Conservation (phyloP, 2,888 invertebrate genomes). For the Augiades crinisus region DNA sequence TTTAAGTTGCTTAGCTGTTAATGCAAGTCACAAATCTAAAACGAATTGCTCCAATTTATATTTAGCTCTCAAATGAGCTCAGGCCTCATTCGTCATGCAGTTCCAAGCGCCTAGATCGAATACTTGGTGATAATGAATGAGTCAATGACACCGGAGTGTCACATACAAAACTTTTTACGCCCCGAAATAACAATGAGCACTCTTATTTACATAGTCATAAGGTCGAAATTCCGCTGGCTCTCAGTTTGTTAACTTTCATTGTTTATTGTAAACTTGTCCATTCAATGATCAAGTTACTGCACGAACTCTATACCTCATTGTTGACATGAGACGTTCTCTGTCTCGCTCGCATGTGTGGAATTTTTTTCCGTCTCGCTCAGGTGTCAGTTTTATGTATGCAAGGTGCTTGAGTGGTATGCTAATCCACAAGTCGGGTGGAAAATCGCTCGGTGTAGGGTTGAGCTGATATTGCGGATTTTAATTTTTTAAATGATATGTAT, state of each 20-base stretch:
- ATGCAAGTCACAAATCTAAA: too few relatives aligned
- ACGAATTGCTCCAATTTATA: slow-evolving; percentile 10
- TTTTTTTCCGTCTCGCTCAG: slow-evolving; percentile 27
- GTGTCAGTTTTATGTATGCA: slow-evolving; percentile 24
- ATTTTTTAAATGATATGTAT: slow-evolving; percentile 14
- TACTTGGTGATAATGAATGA: slow-evolving; percentile 56
- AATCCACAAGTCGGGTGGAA: slow-evolving; percentile 21
- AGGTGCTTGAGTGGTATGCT: slow-evolving; percentile 26
- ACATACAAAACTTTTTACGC: slow-evolving; percentile 34
- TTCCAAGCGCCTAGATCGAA: slow-evolving; percentile 34
- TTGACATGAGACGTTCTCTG: slow-evolving; percentile 52
- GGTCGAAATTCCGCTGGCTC: slow-evolving; percentile 32
- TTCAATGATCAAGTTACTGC: slow-evolving; percentile 66
- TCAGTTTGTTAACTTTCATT: slow-evolving; percentile 31
- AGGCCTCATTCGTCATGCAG: slow-evolving; percentile 19
- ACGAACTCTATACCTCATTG: slow-evolving; percentile 63
- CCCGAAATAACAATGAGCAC: slow-evolving; percentile 3
- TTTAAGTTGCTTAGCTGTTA: too few relatives aligned
- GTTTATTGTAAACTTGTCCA: slow-evolving; percentile 49
- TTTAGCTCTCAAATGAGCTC: slow-evolving; percentile 12
- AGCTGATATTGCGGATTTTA: slow-evolving; percentile 21
- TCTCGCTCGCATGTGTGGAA: slow-evolving; percentile 34
- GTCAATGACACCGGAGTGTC: slow-evolving; percentile 58
- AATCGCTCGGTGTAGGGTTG: slow-evolving; percentile 7
- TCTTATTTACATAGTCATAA: slow-evolving; percentile 31